Conservation (phyloP, 2,888 invertebrate genomes). For the Eucriotettix oculatus region DNA sequence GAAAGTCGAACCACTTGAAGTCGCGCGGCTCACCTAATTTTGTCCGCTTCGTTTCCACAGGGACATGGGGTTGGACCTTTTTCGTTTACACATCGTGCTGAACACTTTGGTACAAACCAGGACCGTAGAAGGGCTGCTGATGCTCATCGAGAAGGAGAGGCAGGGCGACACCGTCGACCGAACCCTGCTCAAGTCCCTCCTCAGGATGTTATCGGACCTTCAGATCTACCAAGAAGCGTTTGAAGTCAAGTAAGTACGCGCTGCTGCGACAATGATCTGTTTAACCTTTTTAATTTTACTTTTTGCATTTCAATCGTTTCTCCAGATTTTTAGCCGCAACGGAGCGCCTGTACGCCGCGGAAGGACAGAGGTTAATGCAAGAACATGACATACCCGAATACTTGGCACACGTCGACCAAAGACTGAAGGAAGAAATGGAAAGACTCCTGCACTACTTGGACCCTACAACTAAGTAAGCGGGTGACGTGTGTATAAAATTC, state of each 20-base stretch:
- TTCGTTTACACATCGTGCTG: slow-evolving; percentile 83
- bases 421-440: slow-evolving; percentile 86
- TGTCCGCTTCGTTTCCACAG: slow-evolving; percentile 27
- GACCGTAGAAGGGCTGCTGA: slow-evolving; percentile 81
- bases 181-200: slow-evolving; percentile 77
- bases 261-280: background rate
- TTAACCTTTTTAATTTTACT: too few species aligned
- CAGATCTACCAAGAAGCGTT: slow-evolving; percentile 86
- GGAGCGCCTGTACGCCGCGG: slow-evolving; percentile 81
- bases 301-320: background rate
- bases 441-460: slow-evolving; percentile 87
- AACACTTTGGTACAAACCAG: slow-evolving; percentile 80
- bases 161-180: slow-evolving; percentile 88
- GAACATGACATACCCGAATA: slow-evolving; percentile 90
- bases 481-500: too few species aligned
- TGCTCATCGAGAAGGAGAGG: slow-evolving; percentile 85
- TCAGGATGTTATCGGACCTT: slow-evolving; percentile 91
- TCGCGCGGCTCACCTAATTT: background rate
- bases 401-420: slow-evolving; percentile 87
- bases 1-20: background rate
- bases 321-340: slow-evolving; percentile 76
- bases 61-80: slow-evolving; percentile 94
- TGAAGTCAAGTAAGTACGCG: slow-evolving; percentile 53
- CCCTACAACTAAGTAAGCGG: slow-evolving; percentile 59
- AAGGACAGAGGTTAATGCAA: slow-evolving; percentile 85